Evolutionary conservation across 2,113 vertebrate species (phyloP).

Genomic region (Vicugna pacos): DNA sequence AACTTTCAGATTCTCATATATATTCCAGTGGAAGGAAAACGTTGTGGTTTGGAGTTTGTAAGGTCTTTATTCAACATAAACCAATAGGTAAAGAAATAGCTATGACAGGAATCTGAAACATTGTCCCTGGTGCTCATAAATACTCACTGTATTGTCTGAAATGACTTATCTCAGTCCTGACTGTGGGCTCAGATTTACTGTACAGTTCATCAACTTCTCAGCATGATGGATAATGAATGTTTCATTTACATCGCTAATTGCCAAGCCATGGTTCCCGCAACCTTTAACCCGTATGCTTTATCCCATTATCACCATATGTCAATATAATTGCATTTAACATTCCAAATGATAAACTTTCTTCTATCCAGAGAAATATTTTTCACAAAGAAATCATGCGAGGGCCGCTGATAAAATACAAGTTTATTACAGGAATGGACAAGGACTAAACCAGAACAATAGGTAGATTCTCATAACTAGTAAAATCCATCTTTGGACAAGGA

Average conservation of each 20-base stretch:
- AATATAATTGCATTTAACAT: conserved; percentile 92
- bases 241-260: conserved; percentile 97
- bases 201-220: conserved; percentile 99
- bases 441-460: background rate
- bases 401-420: conserved; percentile 58
- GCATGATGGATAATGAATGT: conserved; percentile 96
- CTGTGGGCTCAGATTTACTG: conserved; percentile 96
- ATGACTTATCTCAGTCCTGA: conserved; percentile 94
- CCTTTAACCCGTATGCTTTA: conserved; percentile 92
- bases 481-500: conserved; percentile 21
- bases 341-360: conserved; percentile 87
- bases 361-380: conserved; percentile 80
- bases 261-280: conserved; percentile 91
- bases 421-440: conserved; percentile 12
- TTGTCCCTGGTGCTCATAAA: conserved; percentile 88
- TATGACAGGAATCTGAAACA: conserved; percentile 81
- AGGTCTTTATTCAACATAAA: conserved; percentile 71
- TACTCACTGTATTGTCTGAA: conserved; percentile 89
- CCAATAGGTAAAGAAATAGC: conserved; percentile 74
- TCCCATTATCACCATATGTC: conserved; percentile 91
- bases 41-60: background rate
- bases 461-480: background rate
- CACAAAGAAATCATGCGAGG: conserved; percentile 73
- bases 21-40: background rate
- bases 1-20: conserved; percentile 38